Evolutionary conservation across 2,797 vertebrate genomes (phyloP).

Genomic region (Pterois miles): DNA sequence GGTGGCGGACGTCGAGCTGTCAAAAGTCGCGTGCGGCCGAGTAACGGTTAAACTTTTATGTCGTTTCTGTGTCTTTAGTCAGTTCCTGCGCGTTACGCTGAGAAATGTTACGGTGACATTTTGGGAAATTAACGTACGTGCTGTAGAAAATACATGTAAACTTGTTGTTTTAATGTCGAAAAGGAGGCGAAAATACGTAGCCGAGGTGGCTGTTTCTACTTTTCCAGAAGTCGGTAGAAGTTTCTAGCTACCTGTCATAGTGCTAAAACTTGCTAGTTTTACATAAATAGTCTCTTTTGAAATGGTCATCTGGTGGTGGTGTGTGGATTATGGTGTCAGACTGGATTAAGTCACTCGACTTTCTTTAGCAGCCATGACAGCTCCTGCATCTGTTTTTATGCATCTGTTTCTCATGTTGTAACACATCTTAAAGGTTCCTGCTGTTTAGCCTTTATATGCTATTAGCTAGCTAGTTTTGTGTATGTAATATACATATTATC

Average conservation of each 20-base stretch:
- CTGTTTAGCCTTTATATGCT: slow-evolving; percentile 23
- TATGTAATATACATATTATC: too few species aligned
- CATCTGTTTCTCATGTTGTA: slow-evolving; percentile 74
- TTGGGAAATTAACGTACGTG: slow-evolving; percentile 3
- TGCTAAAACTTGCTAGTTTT: slow-evolving; percentile 43
- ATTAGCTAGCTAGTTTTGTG: background rate
- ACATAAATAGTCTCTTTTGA: slow-evolving; percentile 28
- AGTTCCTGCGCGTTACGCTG: background rate
- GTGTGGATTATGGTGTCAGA: slow-evolving; percentile 70
- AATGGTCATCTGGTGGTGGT: slow-evolving; percentile 64
- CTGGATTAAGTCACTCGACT: slow-evolving; percentile 74
- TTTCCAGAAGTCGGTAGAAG: slow-evolving; percentile 58
- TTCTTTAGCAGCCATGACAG: slow-evolving; percentile 72
- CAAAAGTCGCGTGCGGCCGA: slow-evolving; percentile 71
- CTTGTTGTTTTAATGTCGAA: slow-evolving; percentile 20
- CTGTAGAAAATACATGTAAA: slow-evolving; percentile 21
- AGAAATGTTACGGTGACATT: slow-evolving; percentile 27
- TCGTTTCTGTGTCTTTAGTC: background rate
- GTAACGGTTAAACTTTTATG: slow-evolving; percentile 17
- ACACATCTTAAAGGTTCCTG: slow-evolving; percentile 62
- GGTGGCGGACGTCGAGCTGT: slow-evolving; percentile 68
- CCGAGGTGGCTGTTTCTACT: slow-evolving; percentile 34
- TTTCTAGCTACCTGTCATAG: slow-evolving; percentile 56
- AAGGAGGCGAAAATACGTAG: slow-evolving; percentile 29
- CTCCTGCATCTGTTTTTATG: slow-evolving; percentile 74